Percentiles rank a stretch among this genome's conserved stretches.
phyloP scores from a whole-genome alignment of 2,888 invertebrate species.

The Ophion costatus region DNA sequence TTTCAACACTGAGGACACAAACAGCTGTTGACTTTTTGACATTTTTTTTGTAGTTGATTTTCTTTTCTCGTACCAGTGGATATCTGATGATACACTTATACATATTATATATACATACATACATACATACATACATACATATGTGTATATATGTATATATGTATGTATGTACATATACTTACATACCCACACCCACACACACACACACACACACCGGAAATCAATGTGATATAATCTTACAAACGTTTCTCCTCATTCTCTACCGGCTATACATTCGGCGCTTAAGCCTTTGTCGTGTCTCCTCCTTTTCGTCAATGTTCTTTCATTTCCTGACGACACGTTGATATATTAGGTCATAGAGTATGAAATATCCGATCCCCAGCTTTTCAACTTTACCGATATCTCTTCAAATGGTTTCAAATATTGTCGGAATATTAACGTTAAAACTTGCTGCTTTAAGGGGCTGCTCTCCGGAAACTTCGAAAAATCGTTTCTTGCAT shows the following conservation, averaged over 20 bases:
- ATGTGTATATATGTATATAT: too few species aligned
- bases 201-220: conserved; percentile 64
- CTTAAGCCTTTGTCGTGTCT: conserved; percentile 40
- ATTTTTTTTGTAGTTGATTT: conserved; percentile 18
- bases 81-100: conserved; percentile 71
- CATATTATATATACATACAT: conserved; percentile 72
- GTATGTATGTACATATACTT: conserved; percentile 47
- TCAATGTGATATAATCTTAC: conserved; percentile 77
- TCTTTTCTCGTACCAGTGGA: conserved; percentile 59
- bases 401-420: too few species aligned
- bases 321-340: conserved; percentile 52
- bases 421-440: too few species aligned
- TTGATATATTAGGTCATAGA: neutral
- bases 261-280: conserved; percentile 58
- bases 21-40: conserved; percentile 24
- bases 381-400: too few species aligned
- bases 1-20: conserved; percentile 21
- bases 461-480: too few species aligned
- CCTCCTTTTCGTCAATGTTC: conserved; percentile 66
- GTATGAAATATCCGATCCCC: too few species aligned
- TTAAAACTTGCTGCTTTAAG: too few species aligned
- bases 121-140: too few species aligned
- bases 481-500: too few species aligned
- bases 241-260: conserved; percentile 64
- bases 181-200: conserved; percentile 38